A percentile compares a stretch with the other conserved stretches of the same genome.
These are phyloP conservation scores for Leucania comma DNA, from an alignment of 2,888 invertebrate genomes.

Conservation along the genomic window DNA sequence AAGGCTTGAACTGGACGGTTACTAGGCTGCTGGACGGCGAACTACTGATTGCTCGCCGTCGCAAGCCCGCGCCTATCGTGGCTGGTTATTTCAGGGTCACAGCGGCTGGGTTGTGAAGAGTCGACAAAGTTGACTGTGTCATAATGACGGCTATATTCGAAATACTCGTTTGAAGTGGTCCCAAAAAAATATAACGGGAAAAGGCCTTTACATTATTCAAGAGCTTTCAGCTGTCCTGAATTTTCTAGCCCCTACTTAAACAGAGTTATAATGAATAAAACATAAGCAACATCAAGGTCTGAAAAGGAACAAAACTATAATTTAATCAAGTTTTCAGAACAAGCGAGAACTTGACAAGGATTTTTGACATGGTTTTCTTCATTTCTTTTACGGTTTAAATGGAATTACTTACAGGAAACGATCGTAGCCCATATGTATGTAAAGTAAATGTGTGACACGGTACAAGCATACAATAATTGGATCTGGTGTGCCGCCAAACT, in stretches of 20 bases:
- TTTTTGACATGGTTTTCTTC: conserved; percentile 22
- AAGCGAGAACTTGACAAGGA: conserved; percentile 16
- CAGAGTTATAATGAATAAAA: conserved; percentile 21
- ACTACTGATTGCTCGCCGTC: too few species aligned
- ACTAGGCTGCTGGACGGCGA: too few species aligned
- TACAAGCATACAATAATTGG: conserved; percentile 49
- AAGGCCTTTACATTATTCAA: conserved; percentile 23
- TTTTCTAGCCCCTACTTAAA: conserved; percentile 15
- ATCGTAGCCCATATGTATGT: conserved; percentile 11
- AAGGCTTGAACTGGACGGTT: too few species aligned
- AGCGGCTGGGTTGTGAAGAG: too few species aligned
- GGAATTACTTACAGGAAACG: conserved; percentile 13
- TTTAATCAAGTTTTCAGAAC: conserved; percentile 24
- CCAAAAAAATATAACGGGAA: conserved; percentile 14
- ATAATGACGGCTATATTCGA: conserved; percentile 8
- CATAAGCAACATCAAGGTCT: conserved; percentile 5
- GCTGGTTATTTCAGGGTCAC: too few species aligned
- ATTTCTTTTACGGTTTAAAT: conserved; percentile 9
- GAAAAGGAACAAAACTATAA: conserved; percentile 14
- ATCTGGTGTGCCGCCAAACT: conserved; percentile 58
- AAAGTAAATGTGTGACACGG: conserved; percentile 37
- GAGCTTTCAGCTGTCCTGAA: conserved; percentile 1
- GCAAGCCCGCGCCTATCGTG: too few species aligned
- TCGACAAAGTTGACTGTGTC: conserved; percentile 30
- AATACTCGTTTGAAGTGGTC: conserved; percentile 10